Conservation (phyloP, 2,797 vertebrate species). For the Malurus splendens region DNA sequence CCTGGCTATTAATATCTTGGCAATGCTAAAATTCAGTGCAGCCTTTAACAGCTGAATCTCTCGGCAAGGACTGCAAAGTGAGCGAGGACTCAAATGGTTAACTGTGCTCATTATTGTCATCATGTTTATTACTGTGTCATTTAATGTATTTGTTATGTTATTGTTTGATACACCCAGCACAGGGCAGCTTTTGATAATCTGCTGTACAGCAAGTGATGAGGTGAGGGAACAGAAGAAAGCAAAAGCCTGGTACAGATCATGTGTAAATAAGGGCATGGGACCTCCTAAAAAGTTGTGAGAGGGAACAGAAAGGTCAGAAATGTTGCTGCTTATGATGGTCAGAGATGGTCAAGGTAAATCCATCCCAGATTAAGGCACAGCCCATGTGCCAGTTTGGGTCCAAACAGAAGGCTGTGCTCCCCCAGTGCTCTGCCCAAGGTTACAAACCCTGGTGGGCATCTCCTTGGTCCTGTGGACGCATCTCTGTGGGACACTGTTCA, state of each 20-base stretch:
- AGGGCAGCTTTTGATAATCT: not conserved
- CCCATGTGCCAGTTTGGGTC: not conserved
- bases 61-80: not conserved
- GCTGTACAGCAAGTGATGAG: not conserved
- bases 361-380: not conserved
- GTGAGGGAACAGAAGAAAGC: not conserved
- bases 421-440: not conserved
- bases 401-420: not conserved
- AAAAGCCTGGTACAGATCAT: not conserved
- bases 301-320: not conserved
- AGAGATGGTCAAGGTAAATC: not conserved
- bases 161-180: not conserved
- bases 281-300: not conserved
- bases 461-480: not conserved
- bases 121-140: not conserved
- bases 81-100: conserved; percentile 39
- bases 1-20: conserved; percentile 53
- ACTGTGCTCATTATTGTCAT: conserved; percentile 4
- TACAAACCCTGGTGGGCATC: not conserved
- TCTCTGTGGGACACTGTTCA: not conserved
- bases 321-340: not conserved
- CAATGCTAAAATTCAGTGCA: not conserved
- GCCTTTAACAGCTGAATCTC: conserved; percentile 17
- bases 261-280: not conserved
- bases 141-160: conserved; percentile 19